A percentile compares a stretch with the other conserved stretches of the same genome.
Evolutionary conservation across 2,888 invertebrate genomes (phyloP).

Genomic region (Cryptophagus acutangulus): DNA sequence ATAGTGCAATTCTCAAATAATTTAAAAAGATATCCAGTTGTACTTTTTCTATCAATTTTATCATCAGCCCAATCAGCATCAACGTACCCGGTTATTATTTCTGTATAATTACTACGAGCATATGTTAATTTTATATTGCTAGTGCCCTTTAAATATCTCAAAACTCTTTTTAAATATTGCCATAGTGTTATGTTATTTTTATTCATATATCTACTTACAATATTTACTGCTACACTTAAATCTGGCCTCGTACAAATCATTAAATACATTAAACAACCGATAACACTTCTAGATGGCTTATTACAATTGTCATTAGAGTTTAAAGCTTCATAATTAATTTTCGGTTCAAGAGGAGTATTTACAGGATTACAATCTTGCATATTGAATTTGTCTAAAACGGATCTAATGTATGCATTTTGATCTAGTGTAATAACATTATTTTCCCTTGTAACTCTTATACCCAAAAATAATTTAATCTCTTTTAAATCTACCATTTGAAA

Average conservation of each 20-base stretch:
- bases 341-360: conserved; percentile 20
- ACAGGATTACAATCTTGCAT: conserved; percentile 4
- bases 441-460: conserved; percentile 16
- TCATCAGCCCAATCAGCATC: conserved; percentile 15
- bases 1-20: conserved; percentile 11
- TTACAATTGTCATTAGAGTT: conserved; percentile 22
- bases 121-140: conserved; percentile 9
- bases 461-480: conserved; percentile 5
- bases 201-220: conserved; percentile 22
- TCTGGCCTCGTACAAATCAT: conserved; percentile 18
- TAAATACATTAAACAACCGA: conserved; percentile 16
- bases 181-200: conserved; percentile 17
- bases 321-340: conserved; percentile 22
- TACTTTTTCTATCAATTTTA: conserved; percentile 11
- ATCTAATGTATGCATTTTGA: conserved; percentile 17
- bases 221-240: conserved; percentile 24
- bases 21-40: conserved; percentile 15
- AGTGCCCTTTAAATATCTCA: conserved; percentile 28
- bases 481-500: conserved; percentile 4
- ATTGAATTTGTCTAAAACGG: conserved; percentile 22
- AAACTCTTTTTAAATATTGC: conserved; percentile 24
- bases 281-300: conserved; percentile 14
- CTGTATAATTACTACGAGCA: conserved; percentile 1
- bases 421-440: conserved; percentile 4
- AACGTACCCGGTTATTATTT: conserved; percentile 10